Base-by-base conservation (phyloP, 2,888 invertebrate genomes). In the Apamea anceps region DNA sequence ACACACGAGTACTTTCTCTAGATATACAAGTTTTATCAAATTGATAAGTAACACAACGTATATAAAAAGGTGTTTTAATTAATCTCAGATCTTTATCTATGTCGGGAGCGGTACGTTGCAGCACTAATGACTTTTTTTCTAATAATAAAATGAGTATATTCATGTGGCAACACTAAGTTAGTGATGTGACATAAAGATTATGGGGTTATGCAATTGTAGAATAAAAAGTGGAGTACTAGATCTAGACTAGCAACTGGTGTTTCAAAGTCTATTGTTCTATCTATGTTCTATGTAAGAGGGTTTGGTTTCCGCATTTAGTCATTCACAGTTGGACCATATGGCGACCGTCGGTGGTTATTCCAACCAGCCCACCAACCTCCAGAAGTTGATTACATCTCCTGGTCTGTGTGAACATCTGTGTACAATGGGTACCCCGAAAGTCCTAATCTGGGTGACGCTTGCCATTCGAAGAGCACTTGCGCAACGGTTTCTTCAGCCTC, bases 1-100 rank as follows among this genome's bases (percentile, higher is more conserved):
- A 70, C 72, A 66, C 62, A 65, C 51, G 13, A 15, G 25, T 57
- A 79, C 80, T 80, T 87, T 83, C 77, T 70, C 60, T 76, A 70
- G 32, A 66, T 85, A 78, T 77, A 77, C 54, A 42, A 84, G 72
- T 77, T 65, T 75, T 85, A 81, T 87, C 76, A 66, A 12, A 4
- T 6, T 63, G 75, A 86, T 86, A 77, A 67, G 18, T 45, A 87
- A 85, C 75, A 28, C 62, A 78, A 84, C 66, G 51, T 75, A 71
- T 77, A 75, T 70, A 70, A 86, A 88, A 88, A 80, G 15, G 72
- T 68, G 85, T 81, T 86, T 79, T 88, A 83, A 86, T 81, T 87
- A 84, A 88, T 87, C 76, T 75, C 18, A 28, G 89, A 87, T 88
- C 63, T 18, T 73, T 78, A 87, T 88, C 87, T 66, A 37, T 18